These are phyloP conservation scores for Chaenodraco wilsoni DNA, from an alignment of 2,797 vertebrate genomes.

Conservation along the genomic window DNA sequence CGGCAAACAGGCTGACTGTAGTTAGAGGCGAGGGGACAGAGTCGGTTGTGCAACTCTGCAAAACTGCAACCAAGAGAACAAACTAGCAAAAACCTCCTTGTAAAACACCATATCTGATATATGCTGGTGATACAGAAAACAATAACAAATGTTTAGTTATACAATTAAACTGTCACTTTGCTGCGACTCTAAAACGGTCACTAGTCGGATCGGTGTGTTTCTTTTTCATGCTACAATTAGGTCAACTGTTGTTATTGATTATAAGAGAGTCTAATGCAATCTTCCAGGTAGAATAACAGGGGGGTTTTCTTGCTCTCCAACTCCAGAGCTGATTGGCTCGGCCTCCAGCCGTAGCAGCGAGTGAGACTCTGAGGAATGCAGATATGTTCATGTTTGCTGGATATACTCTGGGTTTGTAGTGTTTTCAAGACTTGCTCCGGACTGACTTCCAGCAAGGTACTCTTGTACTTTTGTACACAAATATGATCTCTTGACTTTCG, in stretches of 20 bases:
- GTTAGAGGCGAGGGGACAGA: constrained; percentile 47
- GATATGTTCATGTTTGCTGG: constrained; percentile 22
- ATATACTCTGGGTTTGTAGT: not conserved
- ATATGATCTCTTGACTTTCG: too few species aligned
- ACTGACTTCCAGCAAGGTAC: too few species aligned
- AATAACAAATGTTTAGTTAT: not conserved
- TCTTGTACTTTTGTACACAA: too few species aligned
- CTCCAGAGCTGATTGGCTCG: constrained; percentile 45
- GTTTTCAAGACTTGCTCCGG: not conserved
- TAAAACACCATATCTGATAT: not conserved
- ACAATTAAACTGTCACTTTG: too few species aligned
- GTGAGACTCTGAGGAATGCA: constrained; percentile 29
- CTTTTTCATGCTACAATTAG: not conserved
- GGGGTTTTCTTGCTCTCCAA: not conserved
- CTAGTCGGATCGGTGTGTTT: not conserved
- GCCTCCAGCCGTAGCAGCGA: constrained; percentile 15
- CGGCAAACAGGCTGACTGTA: constrained; percentile 29
- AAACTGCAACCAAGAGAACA: constrained; percentile 20
- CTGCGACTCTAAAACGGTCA: not conserved
- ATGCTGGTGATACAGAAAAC: not conserved
- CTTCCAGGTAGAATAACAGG: constrained; percentile 4
- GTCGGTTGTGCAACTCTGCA: constrained; percentile 62
- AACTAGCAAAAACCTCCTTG: not conserved
- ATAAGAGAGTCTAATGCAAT: not conserved
- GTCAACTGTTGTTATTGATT: constrained; percentile 15